Conservation (phyloP, 2,797 vertebrate species). For the Poeciliopsis gracilis region DNA sequence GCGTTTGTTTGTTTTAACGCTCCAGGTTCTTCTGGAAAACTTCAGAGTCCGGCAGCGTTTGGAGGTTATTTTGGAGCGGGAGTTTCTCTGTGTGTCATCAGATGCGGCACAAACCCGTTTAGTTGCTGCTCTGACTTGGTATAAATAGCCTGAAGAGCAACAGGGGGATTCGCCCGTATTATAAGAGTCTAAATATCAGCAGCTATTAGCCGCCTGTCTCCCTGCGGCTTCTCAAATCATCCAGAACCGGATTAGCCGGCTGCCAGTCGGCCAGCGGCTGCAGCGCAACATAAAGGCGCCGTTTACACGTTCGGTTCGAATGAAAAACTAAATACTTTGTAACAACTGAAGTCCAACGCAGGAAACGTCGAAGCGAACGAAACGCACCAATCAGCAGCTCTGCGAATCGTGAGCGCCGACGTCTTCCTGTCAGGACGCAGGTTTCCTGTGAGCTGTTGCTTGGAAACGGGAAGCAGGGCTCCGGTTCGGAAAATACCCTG, state of each 20-base stretch:
- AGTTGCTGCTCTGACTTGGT: slow-evolving; percentile 43
- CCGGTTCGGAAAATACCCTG: slow-evolving; percentile 15
- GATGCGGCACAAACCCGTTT: slow-evolving; percentile 51
- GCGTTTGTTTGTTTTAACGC: not conserved
- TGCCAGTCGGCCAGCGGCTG: slow-evolving; percentile 38
- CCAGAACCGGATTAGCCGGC: slow-evolving; percentile 41
- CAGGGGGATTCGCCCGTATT: slow-evolving; percentile 60
- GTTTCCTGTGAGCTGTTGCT: slow-evolving; percentile 33
- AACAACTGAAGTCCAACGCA: not conserved
- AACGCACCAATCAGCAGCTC: too few relatives aligned
- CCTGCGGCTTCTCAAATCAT: slow-evolving; percentile 26
- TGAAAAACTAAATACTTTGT: not conserved
- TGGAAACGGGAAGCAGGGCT: slow-evolving; percentile 37
- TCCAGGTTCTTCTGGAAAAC: not conserved
- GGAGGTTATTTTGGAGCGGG: slow-evolving; percentile 33
- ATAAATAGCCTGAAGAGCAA: slow-evolving; percentile 72
- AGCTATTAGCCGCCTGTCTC: slow-evolving; percentile 64
- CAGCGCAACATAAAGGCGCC: not conserved
- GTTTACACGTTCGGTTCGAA: not conserved
- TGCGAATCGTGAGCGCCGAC: not conserved
- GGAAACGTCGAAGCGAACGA: not conserved
- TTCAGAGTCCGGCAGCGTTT: not conserved
- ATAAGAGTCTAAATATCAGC: slow-evolving; percentile 63
- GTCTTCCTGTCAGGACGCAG: slow-evolving; percentile 1
- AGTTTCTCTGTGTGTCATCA: slow-evolving; percentile 38